Conservation (phyloP, 2,888 invertebrate species). For the Peribatodes rhomboidaria region DNA sequence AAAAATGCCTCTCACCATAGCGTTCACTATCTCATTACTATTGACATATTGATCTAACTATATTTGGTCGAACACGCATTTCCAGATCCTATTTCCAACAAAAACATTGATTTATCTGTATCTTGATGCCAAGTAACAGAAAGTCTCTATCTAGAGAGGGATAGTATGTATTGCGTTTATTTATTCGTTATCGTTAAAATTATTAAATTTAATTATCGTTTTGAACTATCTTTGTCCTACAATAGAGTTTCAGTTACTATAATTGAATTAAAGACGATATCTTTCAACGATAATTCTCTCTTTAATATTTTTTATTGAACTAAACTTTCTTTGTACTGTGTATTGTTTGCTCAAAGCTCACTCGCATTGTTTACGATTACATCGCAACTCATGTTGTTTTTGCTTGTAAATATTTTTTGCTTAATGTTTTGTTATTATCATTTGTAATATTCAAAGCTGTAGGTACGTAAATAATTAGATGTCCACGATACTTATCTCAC, state of each 20-base stretch:
- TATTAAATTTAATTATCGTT: not conserved
- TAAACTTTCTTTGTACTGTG: not conserved
- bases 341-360: too few relatives aligned
- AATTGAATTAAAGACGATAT: not conserved
- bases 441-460: not conserved
- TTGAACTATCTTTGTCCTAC: not conserved
- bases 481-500: not conserved
- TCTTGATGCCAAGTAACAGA: not conserved
- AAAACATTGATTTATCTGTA: slow-evolving; percentile 7
- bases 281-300: not conserved
- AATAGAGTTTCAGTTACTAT: not conserved
- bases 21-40: slow-evolving; percentile 26
- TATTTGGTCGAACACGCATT: slow-evolving; percentile 11
- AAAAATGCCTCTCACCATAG: slow-evolving; percentile 22
- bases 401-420: not conserved
- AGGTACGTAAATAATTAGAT: not conserved
- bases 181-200: too few relatives aligned
- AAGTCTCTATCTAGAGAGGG: not conserved
- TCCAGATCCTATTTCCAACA: not conserved
- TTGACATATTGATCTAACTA: slow-evolving; percentile 31
- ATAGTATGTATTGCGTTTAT: too few relatives aligned
- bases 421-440: too few relatives aligned
- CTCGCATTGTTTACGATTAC: too few relatives aligned
- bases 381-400: not conserved
- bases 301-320: not conserved